Percentiles rank a stretch among this genome's conserved stretches.
Conservation (phyloP, 2,797 vertebrate genomes). For the Amblyopsis hoosieri region DNA sequence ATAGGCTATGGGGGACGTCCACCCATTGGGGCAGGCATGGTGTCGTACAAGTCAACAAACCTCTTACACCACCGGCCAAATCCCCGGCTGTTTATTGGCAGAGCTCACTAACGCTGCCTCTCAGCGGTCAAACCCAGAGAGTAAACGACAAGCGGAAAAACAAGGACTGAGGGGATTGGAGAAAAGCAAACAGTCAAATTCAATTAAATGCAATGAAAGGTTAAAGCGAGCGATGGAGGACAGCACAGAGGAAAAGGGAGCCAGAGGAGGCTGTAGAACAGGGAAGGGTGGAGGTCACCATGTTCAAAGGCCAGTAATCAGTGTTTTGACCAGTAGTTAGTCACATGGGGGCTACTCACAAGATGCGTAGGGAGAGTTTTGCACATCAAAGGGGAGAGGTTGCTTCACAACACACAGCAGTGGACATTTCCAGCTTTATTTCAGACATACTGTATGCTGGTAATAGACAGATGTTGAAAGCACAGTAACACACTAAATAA, state of each 20-base stretch:
- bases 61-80: constrained; percentile 36
- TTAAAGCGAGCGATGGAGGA: constrained; percentile 34
- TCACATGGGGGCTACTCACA: constrained; percentile 36
- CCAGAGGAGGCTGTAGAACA: background rate
- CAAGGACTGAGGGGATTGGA: background rate
- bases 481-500: too few relatives aligned
- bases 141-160: constrained; percentile 39
- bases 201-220: constrained; percentile 68
- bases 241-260: background rate
- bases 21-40: constrained; percentile 24
- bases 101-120: constrained; percentile 44
- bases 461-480: too few relatives aligned
- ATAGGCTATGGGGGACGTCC: background rate
- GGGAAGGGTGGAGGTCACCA: background rate
- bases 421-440: too few relatives aligned
- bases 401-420: too few relatives aligned
- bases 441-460: too few relatives aligned
- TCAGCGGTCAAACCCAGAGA: constrained; percentile 34
- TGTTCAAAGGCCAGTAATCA: constrained; percentile 56
- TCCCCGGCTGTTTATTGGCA: constrained; percentile 54
- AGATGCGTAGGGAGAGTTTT: constrained; percentile 1
- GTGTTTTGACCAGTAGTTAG: constrained; percentile 49
- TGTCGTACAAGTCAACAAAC: constrained; percentile 43
- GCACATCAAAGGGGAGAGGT: background rate
- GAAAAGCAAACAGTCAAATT: constrained; percentile 54